phyloP scores from a whole-genome alignment of 2,113 vertebrate species.

The Saguinus midas region DNA sequence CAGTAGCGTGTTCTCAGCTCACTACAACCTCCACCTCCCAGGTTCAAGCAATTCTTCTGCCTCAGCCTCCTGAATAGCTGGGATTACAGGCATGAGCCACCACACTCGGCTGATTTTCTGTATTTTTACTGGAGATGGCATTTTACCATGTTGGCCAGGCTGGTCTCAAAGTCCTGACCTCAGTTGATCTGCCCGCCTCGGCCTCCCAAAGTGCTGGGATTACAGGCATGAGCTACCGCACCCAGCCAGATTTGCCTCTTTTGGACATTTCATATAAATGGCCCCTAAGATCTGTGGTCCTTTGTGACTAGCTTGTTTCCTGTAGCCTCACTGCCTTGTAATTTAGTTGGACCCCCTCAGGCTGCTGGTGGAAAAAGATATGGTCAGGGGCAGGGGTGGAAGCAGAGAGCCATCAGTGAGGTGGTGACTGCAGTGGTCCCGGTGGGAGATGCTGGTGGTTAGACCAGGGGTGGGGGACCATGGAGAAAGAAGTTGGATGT shows the following conservation, averaged over 20 bases:
- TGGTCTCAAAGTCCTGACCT: too few relatives aligned
- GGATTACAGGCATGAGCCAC: too few relatives aligned
- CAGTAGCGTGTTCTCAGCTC: too few relatives aligned
- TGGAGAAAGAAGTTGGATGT: not conserved
- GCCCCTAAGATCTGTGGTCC: not conserved
- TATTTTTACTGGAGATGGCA: too few relatives aligned
- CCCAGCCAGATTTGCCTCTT: not conserved
- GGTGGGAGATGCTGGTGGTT: not conserved
- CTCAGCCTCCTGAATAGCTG: too few relatives aligned
- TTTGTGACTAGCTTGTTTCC: not conserved
- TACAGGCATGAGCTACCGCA: too few relatives aligned
- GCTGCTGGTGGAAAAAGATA: not conserved
- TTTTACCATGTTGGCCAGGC: too few relatives aligned
- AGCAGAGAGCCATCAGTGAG: not conserved
- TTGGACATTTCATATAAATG: not conserved
- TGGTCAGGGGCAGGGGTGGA: not conserved
- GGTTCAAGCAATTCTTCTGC: too few relatives aligned
- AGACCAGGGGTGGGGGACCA: not conserved
- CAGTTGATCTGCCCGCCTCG: too few relatives aligned
- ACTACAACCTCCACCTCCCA: too few relatives aligned
- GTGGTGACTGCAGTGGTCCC: not conserved
- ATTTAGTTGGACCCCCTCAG: not conserved
- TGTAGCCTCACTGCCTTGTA: not conserved
- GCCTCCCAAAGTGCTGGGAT: too few relatives aligned
- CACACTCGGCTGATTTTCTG: too few relatives aligned